Base-by-base conservation (phyloP, 2,113 vertebrate species). In the Indicator maculatus region DNA sequence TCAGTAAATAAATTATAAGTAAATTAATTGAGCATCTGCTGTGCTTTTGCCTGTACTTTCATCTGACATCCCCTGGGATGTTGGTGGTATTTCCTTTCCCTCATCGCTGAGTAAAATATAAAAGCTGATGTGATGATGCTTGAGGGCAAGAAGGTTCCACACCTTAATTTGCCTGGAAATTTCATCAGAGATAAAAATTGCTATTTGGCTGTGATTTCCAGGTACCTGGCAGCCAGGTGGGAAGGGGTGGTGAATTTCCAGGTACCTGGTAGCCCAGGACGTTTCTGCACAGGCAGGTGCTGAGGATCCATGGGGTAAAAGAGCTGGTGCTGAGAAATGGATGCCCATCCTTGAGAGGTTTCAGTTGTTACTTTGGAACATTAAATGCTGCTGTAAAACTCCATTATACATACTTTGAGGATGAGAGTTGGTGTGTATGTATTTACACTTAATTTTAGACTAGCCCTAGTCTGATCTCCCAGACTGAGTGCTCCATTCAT, bases 211-310 rank as follows among this genome's bases (percentile, higher is more conserved):
- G 56, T 33, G 27, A 27, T 53, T 81, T 70, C 72, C 69, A 65
- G 24, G 33, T 66, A 6, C 21, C 8, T 6, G 14, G 23, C 11
- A 75, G 65, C 30, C 2, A 5, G 44, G 38, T 0, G 2, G 61
- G 27, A 78, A 44, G 41, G 17, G 17, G 16, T 27, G n/a, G 10
- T 2, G 6, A 23, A 24, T 36, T 36, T 36, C 36, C 36, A 39
- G 60, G 39, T 1, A 1, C 7, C 23, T 63, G 64, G 16, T 19
- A 60, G 38, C 39, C 12, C 33, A 11, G 24, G 30, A 5, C 0
- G 0, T 73, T 76, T 72, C 21, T 88, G 53, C 0, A 2, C 10
- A 20, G 12, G 16, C 56, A 44, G 24, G 15, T 0, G 0, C 50
- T 76, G 21, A 45, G 33, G 41, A 39, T 55, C 36, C 0, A 0